Conservation (phyloP, 2,113 vertebrate genomes). For the Sinosuthora webbiana region DNA sequence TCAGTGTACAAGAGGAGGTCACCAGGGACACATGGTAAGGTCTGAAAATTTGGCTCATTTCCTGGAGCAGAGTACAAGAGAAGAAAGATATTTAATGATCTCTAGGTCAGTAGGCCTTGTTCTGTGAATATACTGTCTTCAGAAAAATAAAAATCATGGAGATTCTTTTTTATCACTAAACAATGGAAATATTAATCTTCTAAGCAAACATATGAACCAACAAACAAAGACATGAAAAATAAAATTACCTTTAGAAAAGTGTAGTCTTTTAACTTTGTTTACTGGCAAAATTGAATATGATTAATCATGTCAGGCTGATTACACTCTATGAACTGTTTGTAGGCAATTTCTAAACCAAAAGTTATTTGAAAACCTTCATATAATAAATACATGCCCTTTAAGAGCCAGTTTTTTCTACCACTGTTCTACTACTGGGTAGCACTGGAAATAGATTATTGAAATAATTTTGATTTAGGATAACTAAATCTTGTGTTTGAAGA, state of each 20-base stretch:
- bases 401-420: not conserved
- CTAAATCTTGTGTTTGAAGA: not conserved
- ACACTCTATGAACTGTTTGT: not conserved
- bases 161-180: not conserved
- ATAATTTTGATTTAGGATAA: not conserved
- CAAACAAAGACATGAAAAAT: not conserved
- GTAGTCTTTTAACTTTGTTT: not conserved
- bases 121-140: not conserved
- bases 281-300: not conserved
- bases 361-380: not conserved
- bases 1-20: not conserved
- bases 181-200: not conserved
- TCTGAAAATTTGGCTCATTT: not conserved
- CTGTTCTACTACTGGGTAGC: not conserved
- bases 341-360: not conserved
- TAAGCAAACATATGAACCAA: not conserved
- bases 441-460: not conserved
- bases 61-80: not conserved
- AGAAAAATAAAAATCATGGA: not conserved
- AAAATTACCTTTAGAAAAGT: not conserved
- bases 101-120: not conserved
- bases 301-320: not conserved
- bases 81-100: not conserved
- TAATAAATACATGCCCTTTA: not conserved
- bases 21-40: not conserved